phyloP scores from a whole-genome alignment of 2,797 vertebrate species.

The Aotus griseimembra region DNA sequence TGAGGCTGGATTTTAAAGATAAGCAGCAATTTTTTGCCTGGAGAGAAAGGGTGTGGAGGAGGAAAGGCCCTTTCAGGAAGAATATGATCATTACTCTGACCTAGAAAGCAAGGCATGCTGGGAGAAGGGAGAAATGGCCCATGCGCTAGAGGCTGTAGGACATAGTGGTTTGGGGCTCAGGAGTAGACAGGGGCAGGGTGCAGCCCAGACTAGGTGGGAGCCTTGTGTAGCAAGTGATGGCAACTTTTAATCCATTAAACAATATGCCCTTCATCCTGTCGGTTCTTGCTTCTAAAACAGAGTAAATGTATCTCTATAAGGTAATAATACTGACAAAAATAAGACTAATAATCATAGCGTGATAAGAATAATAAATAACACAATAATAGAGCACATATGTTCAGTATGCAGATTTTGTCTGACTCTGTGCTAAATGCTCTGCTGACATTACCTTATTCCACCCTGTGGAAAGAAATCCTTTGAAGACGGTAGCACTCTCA shows the following conservation, averaged over 20 bases:
- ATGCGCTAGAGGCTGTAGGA: rapidly evolving
- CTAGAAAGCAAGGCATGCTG: not conserved
- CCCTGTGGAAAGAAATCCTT: not conserved
- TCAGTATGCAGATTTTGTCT: not conserved
- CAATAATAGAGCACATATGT: not conserved
- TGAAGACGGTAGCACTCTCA: not conserved
- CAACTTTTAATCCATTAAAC: not conserved
- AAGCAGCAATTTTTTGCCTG: not conserved
- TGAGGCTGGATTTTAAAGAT: not conserved
- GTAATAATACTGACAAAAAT: not conserved
- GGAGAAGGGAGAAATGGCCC: rapidly evolving
- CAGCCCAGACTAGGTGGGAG: not conserved
- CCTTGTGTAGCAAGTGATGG: not conserved
- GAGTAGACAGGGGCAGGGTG: not conserved
- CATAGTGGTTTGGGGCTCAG: rapidly evolving
- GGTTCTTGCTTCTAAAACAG: not conserved
- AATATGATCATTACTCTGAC: not conserved
- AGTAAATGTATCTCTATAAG: not conserved
- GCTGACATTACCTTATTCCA: not conserved
- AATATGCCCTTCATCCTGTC: not conserved
- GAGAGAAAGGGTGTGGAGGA: not conserved
- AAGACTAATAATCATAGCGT: not conserved
- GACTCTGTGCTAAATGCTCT: not conserved
- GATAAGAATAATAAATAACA: not conserved
- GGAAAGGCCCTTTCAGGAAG: not conserved